phyloP scores from a whole-genome alignment of 2,888 invertebrate species.

The Zygogramma bicolorata region DNA sequence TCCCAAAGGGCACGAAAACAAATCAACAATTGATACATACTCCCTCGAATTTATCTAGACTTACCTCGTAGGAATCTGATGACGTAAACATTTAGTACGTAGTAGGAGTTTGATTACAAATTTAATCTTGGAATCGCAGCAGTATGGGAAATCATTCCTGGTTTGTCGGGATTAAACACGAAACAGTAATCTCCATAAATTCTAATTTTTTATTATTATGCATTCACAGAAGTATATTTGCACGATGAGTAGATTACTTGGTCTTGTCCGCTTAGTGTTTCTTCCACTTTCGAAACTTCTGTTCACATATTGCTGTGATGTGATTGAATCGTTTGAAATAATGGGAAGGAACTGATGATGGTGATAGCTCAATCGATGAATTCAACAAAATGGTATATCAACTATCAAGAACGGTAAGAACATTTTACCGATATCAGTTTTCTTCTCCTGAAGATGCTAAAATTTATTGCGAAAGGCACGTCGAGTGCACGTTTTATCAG shows the following conservation, averaged over 20 bases:
- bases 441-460: too few relatives aligned
- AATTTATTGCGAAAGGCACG: too few relatives aligned
- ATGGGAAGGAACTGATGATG: too few relatives aligned
- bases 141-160: conserved; percentile 17
- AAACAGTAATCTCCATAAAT: conserved; percentile 26
- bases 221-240: background rate
- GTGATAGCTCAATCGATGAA: too few relatives aligned
- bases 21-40: too few relatives aligned
- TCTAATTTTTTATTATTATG: conserved; percentile 12
- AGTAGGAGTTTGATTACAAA: background rate
- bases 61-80: background rate
- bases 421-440: too few relatives aligned
- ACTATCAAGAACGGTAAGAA: too few relatives aligned
- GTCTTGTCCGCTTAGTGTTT: background rate
- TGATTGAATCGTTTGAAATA: background rate
- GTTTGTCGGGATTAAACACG: conserved; percentile 14
- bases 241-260: background rate
- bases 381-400: too few relatives aligned
- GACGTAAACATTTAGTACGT: background rate
- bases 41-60: background rate
- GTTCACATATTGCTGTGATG: background rate
- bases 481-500: too few relatives aligned
- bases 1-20: too few relatives aligned
- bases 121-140: conserved; percentile 3
- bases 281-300: background rate